Conservation (phyloP, 2,888 invertebrate genomes). For the Oligia strigilis region DNA sequence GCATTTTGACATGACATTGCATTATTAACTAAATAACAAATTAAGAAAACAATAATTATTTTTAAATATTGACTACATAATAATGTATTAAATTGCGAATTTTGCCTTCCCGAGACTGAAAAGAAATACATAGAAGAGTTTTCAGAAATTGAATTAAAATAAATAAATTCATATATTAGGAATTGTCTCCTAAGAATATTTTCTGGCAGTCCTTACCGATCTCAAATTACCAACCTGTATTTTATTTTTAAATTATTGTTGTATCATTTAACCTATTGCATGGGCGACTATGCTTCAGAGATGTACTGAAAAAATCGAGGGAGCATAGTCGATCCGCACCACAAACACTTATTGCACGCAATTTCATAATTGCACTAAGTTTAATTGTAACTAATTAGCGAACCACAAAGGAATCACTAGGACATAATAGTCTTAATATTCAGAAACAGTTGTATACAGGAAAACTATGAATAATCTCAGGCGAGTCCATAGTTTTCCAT, state of each 20-base stretch:
- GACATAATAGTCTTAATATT: slow-evolving; percentile 61
- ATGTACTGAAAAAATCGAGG: slow-evolving; percentile 14
- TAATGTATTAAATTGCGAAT: not conserved
- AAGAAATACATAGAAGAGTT: not conserved
- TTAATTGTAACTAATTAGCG: slow-evolving; percentile 69
- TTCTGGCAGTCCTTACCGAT: not conserved
- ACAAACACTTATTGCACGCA: slow-evolving; percentile 65
- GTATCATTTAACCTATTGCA: not conserved
- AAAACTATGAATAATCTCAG: slow-evolving; percentile 55
- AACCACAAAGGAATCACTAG: slow-evolving; percentile 63
- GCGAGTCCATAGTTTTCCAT: slow-evolving; percentile 57
- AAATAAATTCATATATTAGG: slow-evolving; percentile 11
- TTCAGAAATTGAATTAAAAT: not conserved
- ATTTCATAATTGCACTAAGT: slow-evolving; percentile 67
- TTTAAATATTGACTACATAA: not conserved
- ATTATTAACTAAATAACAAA: slow-evolving; percentile 9
- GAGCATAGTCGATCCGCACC: slow-evolving; percentile 46
- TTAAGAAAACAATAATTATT: not conserved
- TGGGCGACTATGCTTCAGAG: not conserved
- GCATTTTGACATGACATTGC: not conserved
- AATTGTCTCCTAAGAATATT: slow-evolving; percentile 8
- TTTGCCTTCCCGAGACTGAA: slow-evolving; percentile 2
- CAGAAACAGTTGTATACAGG: slow-evolving; percentile 56
- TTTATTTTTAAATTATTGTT: not conserved
- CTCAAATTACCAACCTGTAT: not conserved